Evolutionary conservation across 2,113 vertebrate species (phyloP).

Genomic region (Terrapene triunguis): DNA sequence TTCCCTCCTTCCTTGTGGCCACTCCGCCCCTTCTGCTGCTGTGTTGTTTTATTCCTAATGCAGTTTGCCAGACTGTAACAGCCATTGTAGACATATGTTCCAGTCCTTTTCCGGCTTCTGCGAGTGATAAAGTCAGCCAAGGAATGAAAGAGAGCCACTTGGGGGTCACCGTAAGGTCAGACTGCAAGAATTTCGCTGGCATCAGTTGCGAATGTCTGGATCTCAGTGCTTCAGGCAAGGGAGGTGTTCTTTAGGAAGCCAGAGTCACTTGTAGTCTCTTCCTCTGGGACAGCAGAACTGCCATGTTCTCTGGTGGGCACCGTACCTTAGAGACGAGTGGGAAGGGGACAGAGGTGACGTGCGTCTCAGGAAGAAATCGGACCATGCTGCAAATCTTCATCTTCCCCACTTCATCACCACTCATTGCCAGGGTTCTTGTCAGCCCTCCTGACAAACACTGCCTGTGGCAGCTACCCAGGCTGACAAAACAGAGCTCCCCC

Average conservation of each 20-base stretch:
- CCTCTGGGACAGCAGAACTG: not conserved
- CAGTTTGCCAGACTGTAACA: not conserved
- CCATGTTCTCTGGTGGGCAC: not conserved
- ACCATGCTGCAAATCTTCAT: not conserved
- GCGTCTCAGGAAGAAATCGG: not conserved
- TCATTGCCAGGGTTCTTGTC: not conserved
- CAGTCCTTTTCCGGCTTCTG: not conserved
- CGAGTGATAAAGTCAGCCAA: constrained; percentile 33
- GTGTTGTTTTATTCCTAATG: not conserved
- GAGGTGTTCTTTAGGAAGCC: not conserved
- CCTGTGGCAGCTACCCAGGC: not conserved
- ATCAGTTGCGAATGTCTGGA: not conserved
- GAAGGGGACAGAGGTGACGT: not conserved
- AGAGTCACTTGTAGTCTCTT: not conserved
- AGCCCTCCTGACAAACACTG: not conserved
- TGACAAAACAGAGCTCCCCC: rapidly evolving
- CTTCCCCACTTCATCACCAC: not conserved
- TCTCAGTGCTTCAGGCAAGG: rapidly evolving
- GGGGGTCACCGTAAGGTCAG: constrained; percentile 26
- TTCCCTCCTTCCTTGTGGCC: not conserved
- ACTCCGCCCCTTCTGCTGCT: rapidly evolving
- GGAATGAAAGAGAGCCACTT: not conserved
- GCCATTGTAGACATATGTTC: not conserved
- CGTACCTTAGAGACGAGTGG: not conserved
- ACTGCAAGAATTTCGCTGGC: constrained; percentile 18